Evolutionary conservation across 2,113 vertebrate species (phyloP), one percentile per base, ranked within the genome.

Genomic region (Mastomys coucha): DNA sequence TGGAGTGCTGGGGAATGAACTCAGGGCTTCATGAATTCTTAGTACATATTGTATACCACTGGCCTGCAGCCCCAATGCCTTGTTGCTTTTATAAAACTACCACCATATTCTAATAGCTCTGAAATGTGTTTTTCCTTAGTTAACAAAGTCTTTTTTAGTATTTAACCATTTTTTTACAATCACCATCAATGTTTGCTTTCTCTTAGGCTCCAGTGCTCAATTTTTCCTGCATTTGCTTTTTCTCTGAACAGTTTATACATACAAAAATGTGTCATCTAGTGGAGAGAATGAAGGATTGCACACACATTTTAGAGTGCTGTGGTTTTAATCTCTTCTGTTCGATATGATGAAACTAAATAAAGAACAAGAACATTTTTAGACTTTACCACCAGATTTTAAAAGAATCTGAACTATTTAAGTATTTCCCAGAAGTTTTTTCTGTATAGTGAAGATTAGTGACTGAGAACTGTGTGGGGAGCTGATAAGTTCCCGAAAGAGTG

Each of bases 241-340:
- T 89, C 65, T 7, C 36, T 81, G 51, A 36, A 51, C 45, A 78
- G 58, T 28, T 42, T 17, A 63, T 39, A 63, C n/a, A 42, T 42
- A 33, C 60, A 86, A 77, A 93, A 82, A 63, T 84, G 72, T 88
- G 65, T 51, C 14, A 11, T 75, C n/a, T 91, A n/a, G 65, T 65
- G 42, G 60, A 92, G 42, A 95, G 72, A 96, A 63, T 39, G 39
- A 77, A 56, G 67, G 45, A 82, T 81, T 93, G 49, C 51, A 94
- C 49, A 87, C 24, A 39, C 13, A 67, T 89, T 86, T 93, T 87
- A 60, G 73, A 76, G 72, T 82, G 31, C 26, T 19, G 49, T 93
- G 45, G 73, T 86, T 96, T 92, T 91, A 63, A 94, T 76, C 16
- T 19, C 81, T 73, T 95, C n/a, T 65, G 12, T 86, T 94, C 80